A percentile compares a stretch with the other conserved stretches of the same genome.
phyloP scores from a whole-genome alignment of 2,113 vertebrate genomes.

The Macquaria ambigua region DNA sequence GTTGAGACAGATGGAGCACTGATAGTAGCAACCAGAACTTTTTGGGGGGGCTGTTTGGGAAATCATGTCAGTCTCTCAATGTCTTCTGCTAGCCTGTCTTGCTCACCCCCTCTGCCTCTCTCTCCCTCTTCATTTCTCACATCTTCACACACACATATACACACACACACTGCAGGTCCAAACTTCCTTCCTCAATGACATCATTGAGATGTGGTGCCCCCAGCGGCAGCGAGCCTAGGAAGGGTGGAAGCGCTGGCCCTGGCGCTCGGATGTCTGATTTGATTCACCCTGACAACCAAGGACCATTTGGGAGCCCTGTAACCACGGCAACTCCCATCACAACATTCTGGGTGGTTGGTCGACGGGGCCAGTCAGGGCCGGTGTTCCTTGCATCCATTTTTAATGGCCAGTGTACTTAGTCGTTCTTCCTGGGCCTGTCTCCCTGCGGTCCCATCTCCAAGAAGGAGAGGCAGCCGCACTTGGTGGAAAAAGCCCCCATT shows the following conservation, averaged over 20 bases:
- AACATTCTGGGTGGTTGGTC: constrained; percentile 76
- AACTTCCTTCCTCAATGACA: constrained; percentile 71
- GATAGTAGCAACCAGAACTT: constrained; percentile 35
- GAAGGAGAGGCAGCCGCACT: constrained; percentile 65
- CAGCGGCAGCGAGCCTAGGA: constrained; percentile 55
- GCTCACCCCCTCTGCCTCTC: not conserved
- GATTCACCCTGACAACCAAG: constrained; percentile 80
- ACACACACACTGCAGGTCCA: constrained; percentile 45
- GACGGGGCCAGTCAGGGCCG: constrained; percentile 60
- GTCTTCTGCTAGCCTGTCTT: constrained; percentile 9
- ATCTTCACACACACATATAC: constrained; percentile 19
- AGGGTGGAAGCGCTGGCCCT: constrained; percentile 45
- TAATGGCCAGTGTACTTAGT: constrained; percentile 82
- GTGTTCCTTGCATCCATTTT: constrained; percentile 81
- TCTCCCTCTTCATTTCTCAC: not conserved
- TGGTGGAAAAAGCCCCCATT: constrained; percentile 80
- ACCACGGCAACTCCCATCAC: constrained; percentile 81
- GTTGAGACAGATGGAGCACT: constrained; percentile 35
- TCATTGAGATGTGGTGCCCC: constrained; percentile 67
- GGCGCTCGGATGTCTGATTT: constrained; percentile 75
- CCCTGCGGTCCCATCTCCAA: constrained; percentile 73
- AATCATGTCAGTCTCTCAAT: constrained; percentile 39
- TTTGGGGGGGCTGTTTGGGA: constrained; percentile 30
- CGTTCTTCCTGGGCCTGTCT: constrained; percentile 71
- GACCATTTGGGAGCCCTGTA: constrained; percentile 80